Conservation (phyloP, 2,797 vertebrate species). For the Sparus aurata region DNA sequence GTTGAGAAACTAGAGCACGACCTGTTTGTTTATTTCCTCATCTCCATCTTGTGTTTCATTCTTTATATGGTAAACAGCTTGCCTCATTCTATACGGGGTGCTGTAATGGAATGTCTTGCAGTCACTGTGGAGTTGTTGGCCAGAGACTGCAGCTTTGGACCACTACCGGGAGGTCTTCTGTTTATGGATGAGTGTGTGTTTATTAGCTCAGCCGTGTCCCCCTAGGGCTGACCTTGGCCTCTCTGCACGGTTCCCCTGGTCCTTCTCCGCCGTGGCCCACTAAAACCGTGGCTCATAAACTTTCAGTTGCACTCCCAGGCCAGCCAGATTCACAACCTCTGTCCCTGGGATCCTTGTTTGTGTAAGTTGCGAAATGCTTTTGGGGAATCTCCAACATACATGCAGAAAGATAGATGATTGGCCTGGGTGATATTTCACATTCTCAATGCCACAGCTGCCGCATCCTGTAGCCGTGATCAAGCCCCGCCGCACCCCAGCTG, state of each 20-base stretch:
- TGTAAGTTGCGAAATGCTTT: slow-evolving; percentile 60
- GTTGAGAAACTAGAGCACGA: slow-evolving; percentile 63
- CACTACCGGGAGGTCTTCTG: slow-evolving; percentile 70
- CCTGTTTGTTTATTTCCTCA: slow-evolving; percentile 72
- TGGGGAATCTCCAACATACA: slow-evolving; percentile 60
- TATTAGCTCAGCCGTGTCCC: slow-evolving; percentile 72
- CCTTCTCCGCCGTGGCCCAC: slow-evolving; percentile 52
- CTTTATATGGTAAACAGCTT: slow-evolving; percentile 66
- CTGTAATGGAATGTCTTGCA: slow-evolving; percentile 69
- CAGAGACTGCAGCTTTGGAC: slow-evolving; percentile 49
- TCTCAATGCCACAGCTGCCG: slow-evolving; percentile 66
- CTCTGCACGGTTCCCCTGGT: slow-evolving; percentile 55
- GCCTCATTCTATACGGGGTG: slow-evolving; percentile 68
- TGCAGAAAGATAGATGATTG: slow-evolving; percentile 67
- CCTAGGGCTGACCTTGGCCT: slow-evolving; percentile 61
- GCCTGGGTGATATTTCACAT: slow-evolving; percentile 61
- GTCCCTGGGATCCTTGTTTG: slow-evolving; percentile 56
- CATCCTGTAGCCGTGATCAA: slow-evolving; percentile 64
- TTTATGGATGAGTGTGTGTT: slow-evolving; percentile 78
- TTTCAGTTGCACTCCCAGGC: slow-evolving; percentile 52
- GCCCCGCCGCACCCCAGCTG: slow-evolving; percentile 53
- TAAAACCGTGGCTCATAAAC: slow-evolving; percentile 67
- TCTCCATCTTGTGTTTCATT: slow-evolving; percentile 60
- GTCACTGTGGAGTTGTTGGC: slow-evolving; percentile 66
- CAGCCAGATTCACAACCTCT: slow-evolving; percentile 52